Base-by-base conservation (phyloP, 2,113 vertebrate species). In the Diadophis punctatus region DNA sequence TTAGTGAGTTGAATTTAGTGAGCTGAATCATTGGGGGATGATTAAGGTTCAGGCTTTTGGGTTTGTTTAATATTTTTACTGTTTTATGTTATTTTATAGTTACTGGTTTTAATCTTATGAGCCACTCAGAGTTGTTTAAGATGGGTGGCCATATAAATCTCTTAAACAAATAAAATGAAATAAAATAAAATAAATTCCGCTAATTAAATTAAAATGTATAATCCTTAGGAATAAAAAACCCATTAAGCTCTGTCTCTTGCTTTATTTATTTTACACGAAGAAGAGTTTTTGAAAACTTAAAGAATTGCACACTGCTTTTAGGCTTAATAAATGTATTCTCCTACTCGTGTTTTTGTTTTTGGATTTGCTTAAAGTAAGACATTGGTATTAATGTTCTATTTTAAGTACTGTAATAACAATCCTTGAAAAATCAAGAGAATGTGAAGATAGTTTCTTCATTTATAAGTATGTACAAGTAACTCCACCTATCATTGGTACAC, bases 321-420 rank as follows among this genome's bases (percentile, higher is more conserved):
- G 25, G 8, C 9, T 60, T 63, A 30, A 63, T 63, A 63, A 30
- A 63, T 30, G 27, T 63, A 63, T 63, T 63, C 27, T 63, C 60
- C 25, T 60, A 27, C 8, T 60, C 58, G 91, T 92, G 23, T 60
- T 91, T 49, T 95, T 87, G 92, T 55, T 91, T 49, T 94, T 87
- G 92, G 34, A 30, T 95, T 92, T 96, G 43, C 1, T 48, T 94
- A 63, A 4, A 20, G 34, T 86, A 93, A 93, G 94, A 94, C 93
- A 4, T 97, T 95, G 86, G 96, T 52, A 93, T 93, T 93, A 90
- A 74, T 94, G 84, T 95, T 96, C 5, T 87, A 0, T 27, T 39
- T 87, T 86, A 46, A 85, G 27, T 18, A 4, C 52, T 48, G 14
- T 43, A 4, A 46, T 90, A n/a, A n/a, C 30, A 34, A 27, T 90